Evolutionary conservation across 2,113 vertebrate species (phyloP).

Genomic region (Acrocephalus kingi): DNA sequence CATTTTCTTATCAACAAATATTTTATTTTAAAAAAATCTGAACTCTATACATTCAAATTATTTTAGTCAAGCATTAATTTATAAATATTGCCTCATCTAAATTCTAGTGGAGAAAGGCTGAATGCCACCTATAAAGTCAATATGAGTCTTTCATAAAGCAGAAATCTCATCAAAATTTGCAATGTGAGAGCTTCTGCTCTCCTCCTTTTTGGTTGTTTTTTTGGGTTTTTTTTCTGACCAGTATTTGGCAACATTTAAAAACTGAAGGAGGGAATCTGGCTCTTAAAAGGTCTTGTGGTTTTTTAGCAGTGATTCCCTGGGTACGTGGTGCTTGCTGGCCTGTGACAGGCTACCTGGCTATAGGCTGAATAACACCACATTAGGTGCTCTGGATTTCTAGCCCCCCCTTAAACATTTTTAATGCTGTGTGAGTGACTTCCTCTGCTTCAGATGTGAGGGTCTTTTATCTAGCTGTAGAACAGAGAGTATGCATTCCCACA

Average conservation of each 20-base stretch:
- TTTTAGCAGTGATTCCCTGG: background rate
- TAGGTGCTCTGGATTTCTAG: background rate
- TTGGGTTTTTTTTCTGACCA: background rate
- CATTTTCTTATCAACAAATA: background rate
- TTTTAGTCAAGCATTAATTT: background rate
- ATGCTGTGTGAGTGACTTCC: background rate
- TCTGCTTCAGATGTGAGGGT: background rate
- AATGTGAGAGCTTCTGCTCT: background rate
- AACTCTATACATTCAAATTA: background rate
- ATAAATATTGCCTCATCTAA: background rate
- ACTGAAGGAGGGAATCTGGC: background rate
- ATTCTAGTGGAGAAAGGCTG: background rate
- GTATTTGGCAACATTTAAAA: background rate
- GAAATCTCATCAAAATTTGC: background rate
- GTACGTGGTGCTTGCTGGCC: background rate
- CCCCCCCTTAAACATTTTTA: background rate
- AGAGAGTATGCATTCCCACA: background rate
- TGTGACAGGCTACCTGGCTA: background rate
- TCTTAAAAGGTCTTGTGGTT: fast-evolving
- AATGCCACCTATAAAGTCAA: background rate
- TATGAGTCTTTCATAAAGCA: background rate
- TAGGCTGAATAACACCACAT: background rate
- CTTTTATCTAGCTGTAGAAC: background rate
- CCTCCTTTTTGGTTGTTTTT: background rate
- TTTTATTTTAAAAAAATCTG: background rate